Evolutionary conservation across 2,113 vertebrate genomes (phyloP).

Genomic region (Halichoeres trimaculatus): DNA sequence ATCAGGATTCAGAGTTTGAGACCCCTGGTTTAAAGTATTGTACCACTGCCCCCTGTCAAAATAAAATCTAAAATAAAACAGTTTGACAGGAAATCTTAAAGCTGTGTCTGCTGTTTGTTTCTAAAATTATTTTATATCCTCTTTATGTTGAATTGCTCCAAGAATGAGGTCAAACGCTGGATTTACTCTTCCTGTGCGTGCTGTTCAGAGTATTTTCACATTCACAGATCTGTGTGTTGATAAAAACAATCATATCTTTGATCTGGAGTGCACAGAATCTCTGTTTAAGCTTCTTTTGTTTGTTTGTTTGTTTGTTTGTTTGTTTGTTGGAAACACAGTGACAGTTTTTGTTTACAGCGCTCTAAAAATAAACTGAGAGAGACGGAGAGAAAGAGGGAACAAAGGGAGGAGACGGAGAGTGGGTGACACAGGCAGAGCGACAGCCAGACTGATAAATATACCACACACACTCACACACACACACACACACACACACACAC

Average conservation of each 20-base stretch:
- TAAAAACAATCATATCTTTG: background rate
- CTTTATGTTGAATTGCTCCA: too few relatives aligned
- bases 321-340: background rate
- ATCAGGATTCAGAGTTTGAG: too few relatives aligned
- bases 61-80: too few relatives aligned
- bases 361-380: constrained; percentile 36
- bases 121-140: too few relatives aligned
- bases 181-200: background rate
- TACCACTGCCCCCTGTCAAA: too few relatives aligned
- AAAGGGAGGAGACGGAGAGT: background rate
- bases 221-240: background rate
- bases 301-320: background rate
- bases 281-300: background rate
- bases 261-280: background rate
- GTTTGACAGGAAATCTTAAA: too few relatives aligned
- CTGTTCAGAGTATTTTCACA: background rate
- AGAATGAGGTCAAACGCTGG: too few relatives aligned
- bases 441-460: background rate
- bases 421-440: constrained; percentile 11
- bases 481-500: constrained; percentile 15
- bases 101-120: too few relatives aligned
- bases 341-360: background rate
- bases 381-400: background rate
- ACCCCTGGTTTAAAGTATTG: too few relatives aligned
- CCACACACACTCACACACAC: background rate